phyloP scores from a whole-genome alignment of 2,888 invertebrate species.

The Troides helena region DNA sequence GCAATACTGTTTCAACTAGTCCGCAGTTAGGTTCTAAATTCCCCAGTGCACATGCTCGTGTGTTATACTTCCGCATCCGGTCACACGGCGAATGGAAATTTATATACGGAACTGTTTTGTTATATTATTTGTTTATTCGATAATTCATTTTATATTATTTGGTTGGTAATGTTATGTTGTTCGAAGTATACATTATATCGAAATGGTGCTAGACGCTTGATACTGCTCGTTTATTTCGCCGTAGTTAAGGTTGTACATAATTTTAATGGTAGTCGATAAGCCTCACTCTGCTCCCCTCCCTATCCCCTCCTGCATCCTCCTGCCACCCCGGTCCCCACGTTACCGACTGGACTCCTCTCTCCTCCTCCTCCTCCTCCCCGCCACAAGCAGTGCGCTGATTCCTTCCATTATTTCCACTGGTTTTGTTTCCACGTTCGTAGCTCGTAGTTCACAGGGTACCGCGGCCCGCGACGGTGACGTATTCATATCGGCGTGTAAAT shows the following conservation, averaged over 20 bases:
- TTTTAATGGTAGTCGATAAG: constrained; percentile 43
- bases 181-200: constrained; percentile 71
- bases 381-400: constrained; percentile 48
- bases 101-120: constrained; percentile 49
- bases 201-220: constrained; percentile 79
- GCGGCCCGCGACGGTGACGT: constrained; percentile 50
- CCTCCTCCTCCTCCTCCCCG: not conserved
- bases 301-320: too few relatives aligned
- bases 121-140: constrained; percentile 54
- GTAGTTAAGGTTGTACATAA: constrained; percentile 62
- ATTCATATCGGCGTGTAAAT: constrained; percentile 59
- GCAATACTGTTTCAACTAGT: constrained; percentile 72
- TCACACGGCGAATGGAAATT: constrained; percentile 33
- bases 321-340: too few relatives aligned
- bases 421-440: constrained; percentile 33
- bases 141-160: constrained; percentile 51
- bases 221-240: constrained; percentile 64
- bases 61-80: not conserved
- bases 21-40: constrained; percentile 66
- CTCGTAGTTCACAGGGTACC: constrained; percentile 66
- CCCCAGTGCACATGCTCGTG: constrained; percentile 45
- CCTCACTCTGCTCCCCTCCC: not conserved
- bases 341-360: too few relatives aligned
- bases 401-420: constrained; percentile 26
- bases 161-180: constrained; percentile 75